Evolutionary conservation across 2,797 vertebrate species (phyloP), one percentile per base, ranked within the genome.

Genomic region (Malurus leucopterus): DNA sequence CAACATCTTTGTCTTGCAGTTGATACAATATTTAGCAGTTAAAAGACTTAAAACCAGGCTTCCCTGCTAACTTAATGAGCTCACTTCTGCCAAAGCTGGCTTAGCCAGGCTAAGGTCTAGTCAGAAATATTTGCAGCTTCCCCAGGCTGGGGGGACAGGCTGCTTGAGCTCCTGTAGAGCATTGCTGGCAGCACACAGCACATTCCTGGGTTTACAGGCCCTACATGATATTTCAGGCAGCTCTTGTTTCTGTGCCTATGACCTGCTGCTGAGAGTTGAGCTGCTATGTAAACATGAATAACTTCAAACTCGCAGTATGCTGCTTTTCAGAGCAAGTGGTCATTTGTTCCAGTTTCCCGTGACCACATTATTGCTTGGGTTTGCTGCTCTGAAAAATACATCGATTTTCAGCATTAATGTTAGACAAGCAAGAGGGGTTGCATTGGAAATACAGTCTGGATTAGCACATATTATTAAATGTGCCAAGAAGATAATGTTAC

Each of bases 261-360:
- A 96, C 93, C 93, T 96, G 88, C 91, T 95, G 84, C 78, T 72
- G 69, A 91, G 85, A 96, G 87, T 95, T 89, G 96, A 94, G 76
- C 82, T 84, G 76, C 86, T 88, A 10, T 61, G 71, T 93, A 92
- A 96, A 96, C 85, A 95, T 16, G 24, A 77, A 93, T 43, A 32
- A 32, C 87, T 90, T 95, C 71, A 83, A 82, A 85, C 74, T 95
- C 29, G 4, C 32, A 81, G 65, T 81, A 55, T 83, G 64, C 67
- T 84, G 51, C 89, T 95, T 90, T 89, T 88, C 88, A 95, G 83
- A 95, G 91, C 77, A 85, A 94, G 90, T 93, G 95, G 86, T 93
- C 94, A 94, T 89, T 86, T 89, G 71, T 95, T 96, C 86, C 83
- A 83, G 53, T 95, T 94, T 95, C 84, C 86, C 84, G 59, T 84